Conservation (phyloP, 2,797 vertebrate genomes). For the Varecia variegata region DNA sequence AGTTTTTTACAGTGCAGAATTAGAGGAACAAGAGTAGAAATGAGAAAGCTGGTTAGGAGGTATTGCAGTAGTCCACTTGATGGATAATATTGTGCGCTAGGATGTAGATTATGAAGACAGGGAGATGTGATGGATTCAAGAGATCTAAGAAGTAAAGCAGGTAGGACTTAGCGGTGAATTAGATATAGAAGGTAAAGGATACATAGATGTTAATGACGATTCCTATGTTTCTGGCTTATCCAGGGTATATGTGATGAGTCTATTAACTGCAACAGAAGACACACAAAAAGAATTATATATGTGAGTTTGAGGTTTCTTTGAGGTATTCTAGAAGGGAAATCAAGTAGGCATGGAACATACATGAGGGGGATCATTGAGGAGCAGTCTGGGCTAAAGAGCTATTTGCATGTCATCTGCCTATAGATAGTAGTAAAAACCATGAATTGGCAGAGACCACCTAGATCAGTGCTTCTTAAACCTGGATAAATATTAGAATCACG, state of each 20-base stretch:
- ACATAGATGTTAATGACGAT: neutral
- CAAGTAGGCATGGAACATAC: neutral
- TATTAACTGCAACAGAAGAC: slow-evolving; percentile 1
- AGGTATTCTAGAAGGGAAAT: slow-evolving; percentile 21
- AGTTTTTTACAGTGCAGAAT: neutral
- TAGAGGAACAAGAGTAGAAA: neutral
- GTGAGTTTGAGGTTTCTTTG: neutral
- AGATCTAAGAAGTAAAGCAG: neutral
- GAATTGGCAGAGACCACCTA: neutral
- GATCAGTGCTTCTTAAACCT: neutral
- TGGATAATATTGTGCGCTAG: neutral
- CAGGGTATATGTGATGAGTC: neutral
- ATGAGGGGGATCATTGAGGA: neutral
- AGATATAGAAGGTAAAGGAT: neutral
- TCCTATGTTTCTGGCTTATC: neutral
- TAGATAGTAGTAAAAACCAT: neutral
- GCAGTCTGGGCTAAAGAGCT: neutral
- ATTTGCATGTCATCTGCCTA: neutral
- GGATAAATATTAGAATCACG: neutral
- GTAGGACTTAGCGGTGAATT: neutral
- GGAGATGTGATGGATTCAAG: neutral
- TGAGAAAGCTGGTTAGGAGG: neutral
- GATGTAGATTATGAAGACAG: neutral
- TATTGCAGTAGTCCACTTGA: neutral
- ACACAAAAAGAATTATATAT: neutral